A percentile compares a stretch with the other conserved stretches of the same genome.
Conservation (phyloP, 2,888 invertebrate species). For the Phytoseiulus persimilis region DNA sequence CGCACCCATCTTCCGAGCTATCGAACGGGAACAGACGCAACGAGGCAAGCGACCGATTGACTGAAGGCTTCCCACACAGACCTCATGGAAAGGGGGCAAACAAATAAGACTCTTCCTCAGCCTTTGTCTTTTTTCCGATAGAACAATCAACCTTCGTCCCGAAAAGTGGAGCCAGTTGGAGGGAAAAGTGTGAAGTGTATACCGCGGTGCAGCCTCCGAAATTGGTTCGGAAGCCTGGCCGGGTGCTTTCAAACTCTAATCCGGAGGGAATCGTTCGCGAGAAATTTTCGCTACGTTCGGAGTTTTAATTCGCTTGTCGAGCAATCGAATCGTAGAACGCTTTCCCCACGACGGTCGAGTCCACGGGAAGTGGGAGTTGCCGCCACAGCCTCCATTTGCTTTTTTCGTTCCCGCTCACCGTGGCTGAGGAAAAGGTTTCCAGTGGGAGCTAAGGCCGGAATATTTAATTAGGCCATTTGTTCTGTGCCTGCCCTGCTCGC, state of each 20-base stretch:
- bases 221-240: neutral
- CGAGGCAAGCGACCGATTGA: neutral
- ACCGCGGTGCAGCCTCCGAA: neutral
- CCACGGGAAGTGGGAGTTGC: no score
- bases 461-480: no score
- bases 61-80: neutral
- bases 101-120: neutral
- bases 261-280: neutral
- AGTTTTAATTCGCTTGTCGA: neutral
- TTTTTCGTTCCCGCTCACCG: no score
- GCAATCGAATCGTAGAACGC: neutral
- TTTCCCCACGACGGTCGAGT: no score
- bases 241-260: neutral
- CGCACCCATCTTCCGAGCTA: neutral
- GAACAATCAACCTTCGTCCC: neutral
- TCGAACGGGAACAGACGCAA: neutral
- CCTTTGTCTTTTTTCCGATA: neutral
- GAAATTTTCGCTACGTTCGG: neutral
- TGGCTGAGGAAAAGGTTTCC: no score
- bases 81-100: neutral
- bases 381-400: no score
- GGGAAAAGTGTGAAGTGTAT: neutral
- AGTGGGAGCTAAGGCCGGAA: no score
- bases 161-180: neutral
- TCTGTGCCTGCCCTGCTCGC: no score